These are phyloP conservation scores for Porites evermanni DNA, from an alignment of 92 coral and sea anemone genomes.

Conservation along the genomic window DNA sequence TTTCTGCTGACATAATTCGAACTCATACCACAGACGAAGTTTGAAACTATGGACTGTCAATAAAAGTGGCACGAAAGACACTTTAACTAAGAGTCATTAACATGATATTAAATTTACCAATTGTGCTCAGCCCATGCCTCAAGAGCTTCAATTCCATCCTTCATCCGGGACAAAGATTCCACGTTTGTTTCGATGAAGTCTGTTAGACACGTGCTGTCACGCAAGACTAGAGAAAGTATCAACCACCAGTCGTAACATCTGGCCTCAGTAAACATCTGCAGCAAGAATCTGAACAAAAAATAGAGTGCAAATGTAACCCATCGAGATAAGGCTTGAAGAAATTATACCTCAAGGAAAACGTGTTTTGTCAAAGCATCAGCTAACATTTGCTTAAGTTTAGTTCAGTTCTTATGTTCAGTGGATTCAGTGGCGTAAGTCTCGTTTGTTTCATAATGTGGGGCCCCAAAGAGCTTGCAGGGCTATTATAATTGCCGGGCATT, in stretches of 20 bases:
- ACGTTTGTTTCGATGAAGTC: slow-evolving; percentile 78
- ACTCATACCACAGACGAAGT: too few species aligned
- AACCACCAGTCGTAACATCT: slow-evolving; percentile 97
- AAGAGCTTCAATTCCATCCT: slow-evolving; percentile 78
- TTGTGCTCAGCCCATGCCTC: slow-evolving; percentile 96
- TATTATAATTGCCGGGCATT: too few species aligned
- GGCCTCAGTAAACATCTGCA: slow-evolving; percentile 87
- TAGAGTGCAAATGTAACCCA: too few species aligned
- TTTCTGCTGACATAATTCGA: too few species aligned
- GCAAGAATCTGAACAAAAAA: slow-evolving; percentile 63
- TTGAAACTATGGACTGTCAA: too few species aligned
- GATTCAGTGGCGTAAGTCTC: too few species aligned
- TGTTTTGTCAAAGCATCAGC: not conserved
- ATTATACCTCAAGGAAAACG: not conserved
- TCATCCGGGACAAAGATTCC: slow-evolving; percentile 79
- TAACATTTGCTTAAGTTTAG: too few species aligned
- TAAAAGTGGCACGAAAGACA: not conserved
- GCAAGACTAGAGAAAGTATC: slow-evolving; percentile 79
- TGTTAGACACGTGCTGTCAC: slow-evolving; percentile 87
- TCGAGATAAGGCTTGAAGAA: too few species aligned
- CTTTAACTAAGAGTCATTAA: too few species aligned
- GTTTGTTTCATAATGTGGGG: too few species aligned
- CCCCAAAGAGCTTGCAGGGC: too few species aligned
- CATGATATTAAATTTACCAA: slow-evolving; percentile 65
- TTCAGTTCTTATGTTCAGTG: too few species aligned